Evolutionary conservation across 2,113 vertebrate genomes (phyloP), one percentile per base, ranked within the genome.

Genomic region (Nothocercus nigrocapillus): DNA sequence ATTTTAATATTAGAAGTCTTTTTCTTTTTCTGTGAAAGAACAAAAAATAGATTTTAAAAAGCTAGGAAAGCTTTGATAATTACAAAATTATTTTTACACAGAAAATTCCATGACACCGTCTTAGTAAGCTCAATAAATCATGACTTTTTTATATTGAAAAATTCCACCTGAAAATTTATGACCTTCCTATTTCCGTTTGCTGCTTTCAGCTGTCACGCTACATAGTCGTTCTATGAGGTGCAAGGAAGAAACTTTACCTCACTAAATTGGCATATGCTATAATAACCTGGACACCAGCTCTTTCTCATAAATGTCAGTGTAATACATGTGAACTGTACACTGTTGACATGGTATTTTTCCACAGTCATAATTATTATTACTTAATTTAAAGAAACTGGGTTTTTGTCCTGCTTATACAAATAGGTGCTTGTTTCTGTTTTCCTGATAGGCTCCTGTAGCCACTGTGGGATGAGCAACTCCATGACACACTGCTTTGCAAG

Each of bases 401-500:
- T 45, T 36, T 84, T 89, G 9, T 45, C 10, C 21, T 59, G 82
- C 9, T 72, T 87, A 78, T 51, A 69, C 72, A 95, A 67, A 32
- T 10, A 67, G 36, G 24, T 63, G 8, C 44, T 91, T 90, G 82
- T 34, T 94, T 87, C 61, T 59, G 61, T 17, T 59, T 94, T 87
- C 11, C 58, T 64, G 36, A 44, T 85, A 67, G 91, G 40, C 54
- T 95, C 54, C 93, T 93, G 56, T 94, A 69, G 74, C 58, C 59
- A 34, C 21, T 90, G 18, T 89, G 63, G 64, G 51, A 72, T 93
- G 70, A 95, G n/a, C 17, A 89, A 64, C 17, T 80, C 81, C 15
- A 49, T 87, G 78, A 83, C 92, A 94, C 18, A 38, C 27, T 95
- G 53, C 42, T 93, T 95, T 63, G 61, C n/a, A 66, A 95, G 45